phyloP scores from a whole-genome alignment of 2,888 invertebrate species.

The Acanthococcus lagerstroemiae region DNA sequence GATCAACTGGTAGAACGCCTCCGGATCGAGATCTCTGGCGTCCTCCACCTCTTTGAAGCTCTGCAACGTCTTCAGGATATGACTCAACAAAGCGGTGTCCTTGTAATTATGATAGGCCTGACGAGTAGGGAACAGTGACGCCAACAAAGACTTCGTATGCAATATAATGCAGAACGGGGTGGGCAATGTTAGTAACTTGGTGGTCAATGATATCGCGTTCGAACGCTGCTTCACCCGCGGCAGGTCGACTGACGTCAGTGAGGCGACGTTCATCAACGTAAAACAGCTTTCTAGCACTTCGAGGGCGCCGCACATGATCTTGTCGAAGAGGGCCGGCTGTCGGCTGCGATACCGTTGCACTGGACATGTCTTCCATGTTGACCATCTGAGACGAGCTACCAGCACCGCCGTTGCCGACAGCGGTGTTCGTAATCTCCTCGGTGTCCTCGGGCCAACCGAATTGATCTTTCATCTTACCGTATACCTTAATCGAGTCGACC shows the following conservation, averaged over 20 bases:
- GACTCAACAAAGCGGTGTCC: constrained; percentile 75
- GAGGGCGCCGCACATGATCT: constrained; percentile 53
- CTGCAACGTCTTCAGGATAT: constrained; percentile 59
- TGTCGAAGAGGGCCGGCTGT: constrained; percentile 13
- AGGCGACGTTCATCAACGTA: constrained; percentile 43
- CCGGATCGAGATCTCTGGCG: constrained; percentile 59
- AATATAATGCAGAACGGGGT: constrained; percentile 62
- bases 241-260: constrained; percentile 8
- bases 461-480: constrained; percentile 88
- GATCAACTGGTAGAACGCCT: constrained; percentile 78
- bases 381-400: not conserved
- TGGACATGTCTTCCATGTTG: constrained; percentile 3
- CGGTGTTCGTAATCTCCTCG: constrained; percentile 53
- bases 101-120: constrained; percentile 76
- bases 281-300: constrained; percentile 67
- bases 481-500: constrained; percentile 86
- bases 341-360: constrained; percentile 5
- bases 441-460: constrained; percentile 96
- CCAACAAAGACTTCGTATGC: constrained; percentile 70
- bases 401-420: not conserved
- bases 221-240: constrained; percentile 41
- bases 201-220: constrained; percentile 55
- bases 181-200: constrained; percentile 56
- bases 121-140: constrained; percentile 64
- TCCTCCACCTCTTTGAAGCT: constrained; percentile 53